A percentile compares a stretch with the other conserved stretches of the same genome.
phyloP scores from a whole-genome alignment of 2,113 vertebrate species.

The Engraulis encrasicolus region DNA sequence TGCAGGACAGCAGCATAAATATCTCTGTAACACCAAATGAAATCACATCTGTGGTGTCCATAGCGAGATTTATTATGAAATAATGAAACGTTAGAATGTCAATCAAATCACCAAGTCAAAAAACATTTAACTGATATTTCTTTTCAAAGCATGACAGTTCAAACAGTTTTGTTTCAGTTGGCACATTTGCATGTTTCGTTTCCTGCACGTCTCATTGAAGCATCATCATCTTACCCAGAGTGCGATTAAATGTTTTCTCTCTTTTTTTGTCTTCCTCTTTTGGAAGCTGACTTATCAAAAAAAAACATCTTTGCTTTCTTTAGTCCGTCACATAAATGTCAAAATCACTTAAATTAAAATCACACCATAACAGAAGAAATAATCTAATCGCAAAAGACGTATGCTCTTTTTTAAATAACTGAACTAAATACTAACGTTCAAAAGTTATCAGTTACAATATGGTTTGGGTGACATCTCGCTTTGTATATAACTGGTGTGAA shows the following conservation, averaged over 20 bases:
- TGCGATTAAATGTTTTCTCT: background rate
- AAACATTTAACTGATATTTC: slow-evolving; percentile 55
- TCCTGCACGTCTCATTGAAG: background rate
- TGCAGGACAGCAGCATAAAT: background rate
- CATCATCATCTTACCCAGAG: background rate
- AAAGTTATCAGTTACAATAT: slow-evolving; percentile 47
- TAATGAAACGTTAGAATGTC: slow-evolving; percentile 51
- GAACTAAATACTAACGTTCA: slow-evolving; percentile 57
- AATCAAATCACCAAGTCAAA: slow-evolving; percentile 58
- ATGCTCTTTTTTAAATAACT: slow-evolving; percentile 48
- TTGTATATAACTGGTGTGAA: slow-evolving; percentile 4
- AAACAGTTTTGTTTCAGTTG: slow-evolving; percentile 50
- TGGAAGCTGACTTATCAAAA: slow-evolving; percentile 24
- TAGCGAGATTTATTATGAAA: slow-evolving; percentile 62
- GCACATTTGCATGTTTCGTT: slow-evolving; percentile 50
- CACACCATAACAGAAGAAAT: slow-evolving; percentile 58
- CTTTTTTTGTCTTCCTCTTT: too few relatives aligned
- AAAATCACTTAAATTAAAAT: slow-evolving; percentile 45
- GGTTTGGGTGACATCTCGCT: slow-evolving; percentile 2
- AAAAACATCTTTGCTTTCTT: slow-evolving; percentile 28
- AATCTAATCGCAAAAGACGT: slow-evolving; percentile 56
- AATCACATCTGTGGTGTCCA: slow-evolving; percentile 41
- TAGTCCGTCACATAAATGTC: slow-evolving; percentile 30
- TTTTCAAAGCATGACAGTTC: slow-evolving; percentile 54
- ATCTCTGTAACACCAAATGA: background rate